Evolutionary conservation across 2,888 invertebrate species (phyloP), one percentile per base, ranked within the genome.

Genomic region (Pyrgus malvae): DNA sequence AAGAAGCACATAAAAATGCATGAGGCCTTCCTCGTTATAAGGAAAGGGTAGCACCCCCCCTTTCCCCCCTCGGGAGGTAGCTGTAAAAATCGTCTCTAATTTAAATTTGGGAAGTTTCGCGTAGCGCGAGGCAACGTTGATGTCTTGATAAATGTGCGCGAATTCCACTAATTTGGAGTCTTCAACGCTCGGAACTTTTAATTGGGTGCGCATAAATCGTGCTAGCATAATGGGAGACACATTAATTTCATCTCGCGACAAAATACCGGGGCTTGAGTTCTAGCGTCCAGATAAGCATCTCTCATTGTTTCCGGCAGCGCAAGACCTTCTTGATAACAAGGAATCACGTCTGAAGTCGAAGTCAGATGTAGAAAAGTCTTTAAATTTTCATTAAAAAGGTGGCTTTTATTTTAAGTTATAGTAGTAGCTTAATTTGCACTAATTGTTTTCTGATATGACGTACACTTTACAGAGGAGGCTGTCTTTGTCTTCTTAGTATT

Each of bases 1-100:
- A 91, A 90, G 91, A 89, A 90, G 91, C 90, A 91, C 91, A 91
- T 91, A 91, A 91, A 91, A 91, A 91, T 91, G 91, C 91, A 91
- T 91, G 91, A 91, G 91, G 90, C 90, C 90, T 88, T 90, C 90
- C 90, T 91, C 90, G 91, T 90, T 90, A 90, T 89, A 90, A 90
- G 90, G 89, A 90, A 90, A 90, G 90, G 91, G 90, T 88, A 91
- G 86, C 81, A 72, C 80, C 84, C 86, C 81, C 70, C 65, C 64
- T 68, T 29, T 8, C 77, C 78, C 78, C 77, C 72, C 68, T 60
- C 68, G 81, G 87, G 88, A 83, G 89, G 89, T 84, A 83, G 90
- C 88, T 89, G 90, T 88, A 90, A 89, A 90, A 90, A 90, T 90
- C 89, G 90, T 90, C 89, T 90, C 87, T 90, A 90, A 90, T 90